Evolutionary conservation across 53 echinoderm and acorn worm species (phyloP).

Genomic region (Arbacia lixula): DNA sequence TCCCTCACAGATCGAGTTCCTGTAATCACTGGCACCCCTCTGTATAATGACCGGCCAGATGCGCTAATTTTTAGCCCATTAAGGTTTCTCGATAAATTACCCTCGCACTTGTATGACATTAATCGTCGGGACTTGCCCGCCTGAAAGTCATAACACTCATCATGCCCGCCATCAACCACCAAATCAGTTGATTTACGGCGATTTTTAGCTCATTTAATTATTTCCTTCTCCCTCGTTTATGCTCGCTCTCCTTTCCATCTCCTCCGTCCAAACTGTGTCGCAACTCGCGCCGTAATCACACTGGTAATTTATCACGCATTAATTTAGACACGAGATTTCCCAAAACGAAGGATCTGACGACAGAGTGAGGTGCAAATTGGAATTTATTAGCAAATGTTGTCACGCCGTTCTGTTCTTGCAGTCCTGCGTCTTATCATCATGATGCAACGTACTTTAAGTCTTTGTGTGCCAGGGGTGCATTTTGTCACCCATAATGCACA

Average conservation of each 20-base stretch:
- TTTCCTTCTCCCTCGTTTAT: no score
- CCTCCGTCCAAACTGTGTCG: no score
- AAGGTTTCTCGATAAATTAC: slow-evolving; percentile 35
- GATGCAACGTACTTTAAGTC: no score
- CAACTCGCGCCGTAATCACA: background rate
- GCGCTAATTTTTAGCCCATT: slow-evolving; percentile 45
- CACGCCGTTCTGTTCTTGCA: no score
- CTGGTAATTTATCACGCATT: slow-evolving; percentile 17
- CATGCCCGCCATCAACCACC: background rate
- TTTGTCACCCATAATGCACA: no score
- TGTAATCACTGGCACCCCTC: background rate
- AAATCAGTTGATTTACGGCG: background rate
- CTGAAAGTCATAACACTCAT: slow-evolving; percentile 30
- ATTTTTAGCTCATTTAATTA: slow-evolving; percentile 26
- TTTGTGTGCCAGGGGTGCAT: no score
- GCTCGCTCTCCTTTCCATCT: no score
- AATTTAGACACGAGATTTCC: background rate
- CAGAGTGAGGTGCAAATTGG: no score
- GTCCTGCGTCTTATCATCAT: no score
- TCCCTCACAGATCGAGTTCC: no score
- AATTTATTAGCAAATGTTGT: no score
- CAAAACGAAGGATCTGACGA: no score
- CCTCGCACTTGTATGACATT: slow-evolving; percentile 10
- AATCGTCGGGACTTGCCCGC: background rate
- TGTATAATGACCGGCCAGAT: slow-evolving; percentile 18